Conservation (phyloP, 2,113 vertebrate species). For the Salvelinus sp. region DNA sequence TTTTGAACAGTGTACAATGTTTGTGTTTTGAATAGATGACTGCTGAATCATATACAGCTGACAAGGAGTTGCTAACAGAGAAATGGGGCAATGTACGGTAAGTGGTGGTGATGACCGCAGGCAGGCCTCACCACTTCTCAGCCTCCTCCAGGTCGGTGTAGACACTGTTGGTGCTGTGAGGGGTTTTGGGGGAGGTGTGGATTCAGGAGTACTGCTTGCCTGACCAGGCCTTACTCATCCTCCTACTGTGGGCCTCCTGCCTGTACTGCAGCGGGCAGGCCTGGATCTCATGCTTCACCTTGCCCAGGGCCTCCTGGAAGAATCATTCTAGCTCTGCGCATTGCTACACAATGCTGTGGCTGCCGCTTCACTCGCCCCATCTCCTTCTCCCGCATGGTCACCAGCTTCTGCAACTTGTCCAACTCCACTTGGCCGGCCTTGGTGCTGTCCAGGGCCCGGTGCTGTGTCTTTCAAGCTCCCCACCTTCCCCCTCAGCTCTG, state of each 20-base stretch:
- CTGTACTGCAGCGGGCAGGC: constrained; percentile 75
- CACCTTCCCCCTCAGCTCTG: constrained; percentile 70
- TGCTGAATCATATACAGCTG: no score
- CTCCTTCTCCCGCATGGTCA: constrained; percentile 79
- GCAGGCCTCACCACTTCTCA: constrained; percentile 72
- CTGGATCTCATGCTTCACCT: constrained; percentile 80
- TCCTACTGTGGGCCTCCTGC: constrained; percentile 76
- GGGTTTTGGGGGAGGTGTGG: constrained; percentile 78
- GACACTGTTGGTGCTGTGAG: constrained; percentile 82
- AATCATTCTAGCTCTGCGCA: constrained; percentile 82
- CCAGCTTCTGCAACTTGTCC: constrained; percentile 76
- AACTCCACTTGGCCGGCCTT: constrained; percentile 70
- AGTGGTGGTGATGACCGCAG: constrained; percentile 15
- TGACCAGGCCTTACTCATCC: constrained; percentile 72
- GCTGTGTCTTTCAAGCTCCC: constrained; percentile 59
- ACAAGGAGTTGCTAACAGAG: background rate
- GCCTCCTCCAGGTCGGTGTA: constrained; percentile 77
- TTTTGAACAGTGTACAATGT: no score
- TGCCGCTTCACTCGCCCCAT: constrained; percentile 77
- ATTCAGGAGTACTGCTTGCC: constrained; percentile 79
- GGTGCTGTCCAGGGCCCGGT: constrained; percentile 45
- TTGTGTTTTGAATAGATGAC: no score
- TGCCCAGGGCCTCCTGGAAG: constrained; percentile 78
- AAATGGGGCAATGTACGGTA: constrained; percentile 21
- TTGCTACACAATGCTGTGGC: constrained; percentile 76